Evolutionary conservation across 2,797 vertebrate species (phyloP).

Genomic region (Geotrypetes seraphini): DNA sequence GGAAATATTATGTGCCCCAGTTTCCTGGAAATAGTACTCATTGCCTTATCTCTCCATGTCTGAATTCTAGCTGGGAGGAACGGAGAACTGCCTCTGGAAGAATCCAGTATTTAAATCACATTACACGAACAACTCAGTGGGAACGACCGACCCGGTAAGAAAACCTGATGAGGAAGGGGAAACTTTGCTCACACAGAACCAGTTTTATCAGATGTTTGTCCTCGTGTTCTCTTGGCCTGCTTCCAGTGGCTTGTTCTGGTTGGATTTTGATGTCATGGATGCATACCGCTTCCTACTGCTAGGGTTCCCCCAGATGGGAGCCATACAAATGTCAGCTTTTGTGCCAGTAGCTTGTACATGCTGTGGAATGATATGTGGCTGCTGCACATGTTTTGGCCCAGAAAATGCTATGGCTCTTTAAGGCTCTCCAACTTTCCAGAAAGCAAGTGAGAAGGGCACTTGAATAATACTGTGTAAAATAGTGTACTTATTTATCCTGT

Average conservation of each 20-base stretch:
- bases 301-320: not conserved
- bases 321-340: not conserved
- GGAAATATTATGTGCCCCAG: slow-evolving; percentile 22
- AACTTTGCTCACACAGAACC: not conserved
- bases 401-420: too few species aligned
- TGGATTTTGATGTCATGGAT: not conserved
- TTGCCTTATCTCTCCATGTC: slow-evolving; percentile 41
- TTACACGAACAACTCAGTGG: slow-evolving; percentile 90
- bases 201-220: not conserved
- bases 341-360: too few species aligned
- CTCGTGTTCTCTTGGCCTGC: not conserved
- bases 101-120: slow-evolving; percentile 92
- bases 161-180: not conserved
- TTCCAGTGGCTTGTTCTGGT: not conserved
- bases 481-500: too few species aligned
- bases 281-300: not conserved
- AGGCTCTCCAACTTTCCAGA: too few species aligned
- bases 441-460: too few species aligned
- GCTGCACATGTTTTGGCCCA: too few species aligned
- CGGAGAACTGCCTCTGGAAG: slow-evolving; percentile 85
- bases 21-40: slow-evolving; percentile 36
- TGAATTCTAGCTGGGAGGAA: slow-evolving; percentile 81
- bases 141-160: slow-evolving; percentile 85
- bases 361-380: too few species aligned
- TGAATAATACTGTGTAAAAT: too few species aligned